These are phyloP conservation scores for Tautogolabrus adspersus DNA, from an alignment of 2,113 vertebrate genomes.

Conservation along the genomic window DNA sequence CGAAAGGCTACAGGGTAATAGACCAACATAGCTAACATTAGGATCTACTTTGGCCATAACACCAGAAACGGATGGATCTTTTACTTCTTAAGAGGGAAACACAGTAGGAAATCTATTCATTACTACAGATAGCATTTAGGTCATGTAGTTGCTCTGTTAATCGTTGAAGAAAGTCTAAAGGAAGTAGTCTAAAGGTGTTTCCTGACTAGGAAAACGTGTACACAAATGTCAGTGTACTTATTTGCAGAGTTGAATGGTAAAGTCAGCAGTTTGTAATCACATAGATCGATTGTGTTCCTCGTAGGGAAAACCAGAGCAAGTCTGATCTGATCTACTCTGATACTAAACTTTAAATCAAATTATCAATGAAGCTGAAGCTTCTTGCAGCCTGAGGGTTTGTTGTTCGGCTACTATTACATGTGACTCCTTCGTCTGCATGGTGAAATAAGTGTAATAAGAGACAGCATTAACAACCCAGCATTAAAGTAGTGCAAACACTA, in stretches of 20 bases:
- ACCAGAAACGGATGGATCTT: too few relatives aligned
- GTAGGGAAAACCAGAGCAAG: constrained; percentile 2
- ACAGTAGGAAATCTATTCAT: too few relatives aligned
- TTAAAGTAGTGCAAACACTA: constrained; percentile 17
- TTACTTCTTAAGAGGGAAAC: too few relatives aligned
- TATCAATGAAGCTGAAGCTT: constrained; percentile 25
- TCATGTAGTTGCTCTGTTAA: too few relatives aligned
- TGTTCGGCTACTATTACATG: constrained; percentile 17
- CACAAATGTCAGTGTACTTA: background rate
- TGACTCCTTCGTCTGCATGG: constrained; percentile 14
- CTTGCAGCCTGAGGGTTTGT: constrained; percentile 31
- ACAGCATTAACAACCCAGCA: constrained; percentile 21
- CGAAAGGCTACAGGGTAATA: too few relatives aligned
- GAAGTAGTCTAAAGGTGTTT: background rate
- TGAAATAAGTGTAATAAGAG: constrained; percentile 34
- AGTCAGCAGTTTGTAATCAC: background rate
- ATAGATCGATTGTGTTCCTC: constrained; percentile 1
- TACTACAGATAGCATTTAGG: too few relatives aligned
- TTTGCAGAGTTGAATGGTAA: background rate
- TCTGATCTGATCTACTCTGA: constrained; percentile 21
- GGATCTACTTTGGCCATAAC: too few relatives aligned
- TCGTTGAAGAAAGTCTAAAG: background rate
- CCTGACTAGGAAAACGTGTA: background rate
- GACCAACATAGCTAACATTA: too few relatives aligned
- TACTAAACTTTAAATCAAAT: constrained; percentile 30